These are phyloP conservation scores for Papilio glaucus DNA, from an alignment of 1,140 invertebrate species.

Conservation along the genomic window DNA sequence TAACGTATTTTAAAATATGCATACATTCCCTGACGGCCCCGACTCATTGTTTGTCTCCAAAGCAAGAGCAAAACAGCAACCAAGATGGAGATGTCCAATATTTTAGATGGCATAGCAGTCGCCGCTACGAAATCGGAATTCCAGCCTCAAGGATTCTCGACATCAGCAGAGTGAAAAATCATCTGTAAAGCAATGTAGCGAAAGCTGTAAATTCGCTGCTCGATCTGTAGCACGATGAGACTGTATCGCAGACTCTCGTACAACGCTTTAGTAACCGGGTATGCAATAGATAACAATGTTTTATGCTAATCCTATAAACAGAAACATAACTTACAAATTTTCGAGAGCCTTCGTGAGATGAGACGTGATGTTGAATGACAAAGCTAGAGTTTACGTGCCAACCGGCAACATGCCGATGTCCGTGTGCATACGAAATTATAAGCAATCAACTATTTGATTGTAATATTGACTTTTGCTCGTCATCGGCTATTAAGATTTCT, in stretches of 20 bases:
- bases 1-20: conserved; percentile 72
- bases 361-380: conserved; percentile 48
- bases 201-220: conserved; percentile 54
- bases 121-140: conserved; percentile 78
- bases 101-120: conserved; percentile 83
- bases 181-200: conserved; percentile 54
- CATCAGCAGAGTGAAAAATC: conserved; percentile 47
- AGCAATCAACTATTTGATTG: conserved; percentile 79
- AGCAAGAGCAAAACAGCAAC: conserved; percentile 78
- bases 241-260: conserved; percentile 65
- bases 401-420: conserved; percentile 44
- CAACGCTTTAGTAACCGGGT: conserved; percentile 74
- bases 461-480: conserved; percentile 77
- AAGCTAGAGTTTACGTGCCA: conserved; percentile 52
- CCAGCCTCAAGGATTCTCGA: conserved; percentile 67
- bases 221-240: conserved; percentile 47
- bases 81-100: conserved; percentile 83
- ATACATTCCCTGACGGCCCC: conserved; percentile 78
- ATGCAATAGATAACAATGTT: conserved; percentile 79
- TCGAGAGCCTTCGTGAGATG: conserved; percentile 60
- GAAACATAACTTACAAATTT: conserved; percentile 79
- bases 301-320: conserved; percentile 77
- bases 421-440: conserved; percentile 65
- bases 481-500: conserved; percentile 82
- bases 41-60: conserved; percentile 77